Evolutionary conservation across 1,140 invertebrate species (phyloP), one percentile per base, ranked within the genome.

Genomic region (Stenopsyche tienmushanensis): DNA sequence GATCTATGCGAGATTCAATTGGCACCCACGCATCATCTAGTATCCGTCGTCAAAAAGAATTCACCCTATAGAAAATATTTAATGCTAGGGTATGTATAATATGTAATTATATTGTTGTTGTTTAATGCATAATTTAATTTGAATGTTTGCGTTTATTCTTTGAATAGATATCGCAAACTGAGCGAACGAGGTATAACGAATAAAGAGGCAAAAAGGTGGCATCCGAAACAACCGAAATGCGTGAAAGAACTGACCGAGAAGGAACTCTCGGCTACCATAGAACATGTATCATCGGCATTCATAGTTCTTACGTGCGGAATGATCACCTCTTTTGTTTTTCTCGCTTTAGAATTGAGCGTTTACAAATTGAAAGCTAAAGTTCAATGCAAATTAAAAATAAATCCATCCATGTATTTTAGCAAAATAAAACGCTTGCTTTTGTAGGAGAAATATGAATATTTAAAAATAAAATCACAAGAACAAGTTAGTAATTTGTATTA

Each of bases 1-100:
- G 85, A 85, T 65, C 75, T 83, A 1, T 77, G 77, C 0, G 83
- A 85, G 71, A 81, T 87, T 23, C 74, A 78, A 49, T 72, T 87
- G 66, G 82, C 83, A 69, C 79, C 80, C 0, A 77, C 80, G 0
- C 79, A 82, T 52, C 79, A 80, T 34, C 80, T 83, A 49, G 78
- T 78, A 0, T 75, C 73, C 17, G 77, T 79, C 15, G 75, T 84
- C 18, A 78, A 78, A 53, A 85, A 85, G 69, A 74, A 78, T 44
- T 86, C 85, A 23, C 84, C 84, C 0, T 84, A 86, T 73, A 81
- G 79, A n/a, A 83, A 87, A 73, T 77, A 85, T 49, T 74, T 87
- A 7, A 80, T 81, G 62, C 82, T 82, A 64, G 85, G 84, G 85
- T 86, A 74, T 8, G 20, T 21, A 21, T 5, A 23, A 53, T 17